Conservation (phyloP, 2,888 invertebrate species). For the Griposia aprilina region DNA sequence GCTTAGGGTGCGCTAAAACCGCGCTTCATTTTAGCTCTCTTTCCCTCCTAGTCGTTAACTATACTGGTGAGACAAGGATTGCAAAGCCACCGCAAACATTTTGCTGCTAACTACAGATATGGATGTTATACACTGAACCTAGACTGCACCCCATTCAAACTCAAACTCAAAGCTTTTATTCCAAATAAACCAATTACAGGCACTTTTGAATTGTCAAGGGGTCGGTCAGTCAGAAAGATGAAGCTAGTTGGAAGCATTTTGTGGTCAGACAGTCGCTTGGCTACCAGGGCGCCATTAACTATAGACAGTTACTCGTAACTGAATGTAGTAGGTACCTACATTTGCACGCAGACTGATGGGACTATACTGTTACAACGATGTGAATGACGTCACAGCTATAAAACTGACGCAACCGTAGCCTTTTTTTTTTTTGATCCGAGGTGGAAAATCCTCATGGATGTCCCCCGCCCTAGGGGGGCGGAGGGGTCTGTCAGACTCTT, state of each 20-base stretch:
- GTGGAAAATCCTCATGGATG: too few species aligned
- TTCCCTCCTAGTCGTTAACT: not conserved
- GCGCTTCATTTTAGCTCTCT: constrained; percentile 10
- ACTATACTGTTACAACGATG: not conserved
- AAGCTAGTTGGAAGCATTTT: too few species aligned
- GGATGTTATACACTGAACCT: constrained; percentile 1
- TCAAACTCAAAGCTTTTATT: too few species aligned
- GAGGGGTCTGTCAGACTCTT: too few species aligned
- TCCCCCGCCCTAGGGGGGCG: too few species aligned
- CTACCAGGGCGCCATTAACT: not conserved
- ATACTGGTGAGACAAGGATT: constrained; percentile 13
- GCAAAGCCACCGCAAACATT: not conserved
- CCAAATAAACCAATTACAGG: too few species aligned
- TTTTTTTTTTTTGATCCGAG: too few species aligned
- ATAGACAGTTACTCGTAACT: not conserved
- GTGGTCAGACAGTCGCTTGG: not conserved
- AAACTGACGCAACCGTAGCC: too few species aligned
- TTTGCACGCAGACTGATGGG: not conserved
- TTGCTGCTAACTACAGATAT: not conserved
- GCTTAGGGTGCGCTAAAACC: not conserved
- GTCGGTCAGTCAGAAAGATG: too few species aligned
- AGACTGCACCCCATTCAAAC: constrained; percentile 6
- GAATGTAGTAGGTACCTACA: not conserved
- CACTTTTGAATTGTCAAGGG: too few species aligned
- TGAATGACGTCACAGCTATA: not conserved